phyloP scores from a whole-genome alignment of 2,888 invertebrate genomes.

The Unio delphinus region DNA sequence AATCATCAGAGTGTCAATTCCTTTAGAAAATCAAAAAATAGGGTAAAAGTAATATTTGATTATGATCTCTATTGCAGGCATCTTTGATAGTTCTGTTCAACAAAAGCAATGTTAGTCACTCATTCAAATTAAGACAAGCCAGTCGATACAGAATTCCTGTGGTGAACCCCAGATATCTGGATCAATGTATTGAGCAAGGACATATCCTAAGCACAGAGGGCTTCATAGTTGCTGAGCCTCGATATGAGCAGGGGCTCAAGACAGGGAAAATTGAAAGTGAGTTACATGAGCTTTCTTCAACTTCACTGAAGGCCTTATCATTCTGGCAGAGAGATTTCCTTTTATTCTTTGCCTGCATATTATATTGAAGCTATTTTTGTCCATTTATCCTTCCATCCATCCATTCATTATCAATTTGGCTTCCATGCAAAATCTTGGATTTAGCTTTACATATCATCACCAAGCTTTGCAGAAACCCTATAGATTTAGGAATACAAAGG shows the following conservation, averaged over 20 bases:
- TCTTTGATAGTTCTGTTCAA: conserved; percentile 39
- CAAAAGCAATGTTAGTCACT: conserved; percentile 23
- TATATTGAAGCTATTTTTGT: too few relatives aligned
- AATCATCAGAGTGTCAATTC: too few relatives aligned
- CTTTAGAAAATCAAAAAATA: not conserved
- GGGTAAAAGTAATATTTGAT: not conserved
- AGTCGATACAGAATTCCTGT: conserved; percentile 29
- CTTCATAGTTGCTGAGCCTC: conserved; percentile 19
- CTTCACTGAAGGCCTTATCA: too few relatives aligned
- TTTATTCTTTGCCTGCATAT: too few relatives aligned
- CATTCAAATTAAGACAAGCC: conserved; percentile 33
- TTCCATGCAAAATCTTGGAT: too few relatives aligned
- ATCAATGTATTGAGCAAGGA: conserved; percentile 26
- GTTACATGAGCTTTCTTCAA: not conserved
- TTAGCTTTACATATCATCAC: too few relatives aligned
- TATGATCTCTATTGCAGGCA: conserved; percentile 14
- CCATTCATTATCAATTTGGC: too few relatives aligned
- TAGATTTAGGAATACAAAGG: too few relatives aligned
- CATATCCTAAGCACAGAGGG: conserved; percentile 18
- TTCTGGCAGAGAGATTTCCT: too few relatives aligned
- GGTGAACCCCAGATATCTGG: conserved; percentile 31
- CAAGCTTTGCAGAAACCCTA: too few relatives aligned
- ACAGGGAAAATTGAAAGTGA: conserved; percentile 36
- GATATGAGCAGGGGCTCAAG: conserved; percentile 27
- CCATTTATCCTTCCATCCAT: too few relatives aligned